phyloP scores from a whole-genome alignment of 1,140 invertebrate species.

The Zaprionus ornatus region DNA sequence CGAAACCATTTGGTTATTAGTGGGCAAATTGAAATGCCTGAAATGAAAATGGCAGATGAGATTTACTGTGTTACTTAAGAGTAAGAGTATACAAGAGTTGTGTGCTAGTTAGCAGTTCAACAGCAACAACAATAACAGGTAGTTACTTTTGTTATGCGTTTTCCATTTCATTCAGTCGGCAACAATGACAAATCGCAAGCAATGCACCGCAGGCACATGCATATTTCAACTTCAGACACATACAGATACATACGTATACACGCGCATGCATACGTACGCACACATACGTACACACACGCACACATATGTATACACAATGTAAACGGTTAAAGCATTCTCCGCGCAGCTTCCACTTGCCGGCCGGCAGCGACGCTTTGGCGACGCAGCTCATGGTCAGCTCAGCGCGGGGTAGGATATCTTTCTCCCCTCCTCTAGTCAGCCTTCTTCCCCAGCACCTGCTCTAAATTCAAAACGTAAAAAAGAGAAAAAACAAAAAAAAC shows the following conservation, averaged over 20 bases:
- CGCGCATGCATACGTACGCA: too few species aligned
- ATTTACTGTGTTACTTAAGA: too few species aligned
- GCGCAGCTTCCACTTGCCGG: neutral
- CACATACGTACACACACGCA: neutral
- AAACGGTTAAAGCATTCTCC: neutral
- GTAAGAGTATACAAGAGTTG: neutral
- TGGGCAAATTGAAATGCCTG: too few species aligned
- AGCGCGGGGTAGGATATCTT: neutral
- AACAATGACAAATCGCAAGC: constrained; percentile 14
- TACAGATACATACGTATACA: too few species aligned
- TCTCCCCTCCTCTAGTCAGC: neutral
- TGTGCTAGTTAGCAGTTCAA: too few species aligned
- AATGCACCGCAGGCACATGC: neutral
- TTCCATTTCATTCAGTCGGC: constrained; percentile 32
- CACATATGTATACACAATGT: neutral
- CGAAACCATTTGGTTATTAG: neutral
- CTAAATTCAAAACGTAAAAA: constrained; percentile 38
- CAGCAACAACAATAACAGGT: constrained; percentile 26
- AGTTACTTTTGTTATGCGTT: constrained; percentile 7
- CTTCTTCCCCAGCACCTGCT: neutral
- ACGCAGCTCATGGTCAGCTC: constrained; percentile 10
- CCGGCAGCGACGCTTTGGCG: constrained; percentile 9
- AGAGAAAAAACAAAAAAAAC: neutral
- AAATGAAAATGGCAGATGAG: too few species aligned
- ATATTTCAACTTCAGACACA: too few species aligned